Percentiles rank a stretch among this genome's conserved stretches.
phyloP scores from a whole-genome alignment of 1,140 invertebrate genomes.

The Oppia nitens region DNA sequence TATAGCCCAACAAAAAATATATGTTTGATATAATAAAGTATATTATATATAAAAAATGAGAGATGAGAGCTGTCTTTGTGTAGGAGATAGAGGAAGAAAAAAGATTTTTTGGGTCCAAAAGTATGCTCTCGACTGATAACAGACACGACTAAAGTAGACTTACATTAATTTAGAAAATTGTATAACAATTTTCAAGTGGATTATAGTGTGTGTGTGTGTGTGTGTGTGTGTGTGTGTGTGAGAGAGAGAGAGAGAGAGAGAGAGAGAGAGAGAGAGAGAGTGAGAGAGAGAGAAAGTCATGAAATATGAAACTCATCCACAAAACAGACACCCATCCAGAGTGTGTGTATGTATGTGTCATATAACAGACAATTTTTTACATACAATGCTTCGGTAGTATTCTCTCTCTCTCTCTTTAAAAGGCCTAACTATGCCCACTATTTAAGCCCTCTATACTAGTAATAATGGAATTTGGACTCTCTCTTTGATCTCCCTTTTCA shows the following conservation, averaged over 20 bases:
- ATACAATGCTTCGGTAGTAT: not conserved
- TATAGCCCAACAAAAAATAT: too few species aligned
- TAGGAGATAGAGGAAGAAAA: not conserved
- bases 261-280: too few species aligned
- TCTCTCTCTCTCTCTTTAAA: not conserved
- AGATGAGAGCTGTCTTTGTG: not conserved
- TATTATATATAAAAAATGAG: too few species aligned
- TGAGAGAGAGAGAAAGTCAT: not conserved
- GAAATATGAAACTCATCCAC: not conserved
- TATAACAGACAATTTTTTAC: not conserved
- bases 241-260: too few species aligned
- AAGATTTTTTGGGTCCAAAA: not conserved
- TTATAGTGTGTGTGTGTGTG: too few species aligned
- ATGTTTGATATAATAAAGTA: too few species aligned
- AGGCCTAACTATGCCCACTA: too few species aligned
- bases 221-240: too few species aligned
- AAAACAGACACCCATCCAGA: not conserved
- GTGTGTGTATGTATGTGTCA: too few species aligned
- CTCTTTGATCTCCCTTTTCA: not conserved
- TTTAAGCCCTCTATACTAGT: too few species aligned
- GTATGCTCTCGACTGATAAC: not conserved
- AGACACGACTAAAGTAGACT: not conserved
- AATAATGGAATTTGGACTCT: not conserved
- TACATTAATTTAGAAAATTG: not conserved
- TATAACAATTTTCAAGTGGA: not conserved